phyloP scores from a whole-genome alignment of 1,140 invertebrate genomes.

The Drosophila bipectinata region DNA sequence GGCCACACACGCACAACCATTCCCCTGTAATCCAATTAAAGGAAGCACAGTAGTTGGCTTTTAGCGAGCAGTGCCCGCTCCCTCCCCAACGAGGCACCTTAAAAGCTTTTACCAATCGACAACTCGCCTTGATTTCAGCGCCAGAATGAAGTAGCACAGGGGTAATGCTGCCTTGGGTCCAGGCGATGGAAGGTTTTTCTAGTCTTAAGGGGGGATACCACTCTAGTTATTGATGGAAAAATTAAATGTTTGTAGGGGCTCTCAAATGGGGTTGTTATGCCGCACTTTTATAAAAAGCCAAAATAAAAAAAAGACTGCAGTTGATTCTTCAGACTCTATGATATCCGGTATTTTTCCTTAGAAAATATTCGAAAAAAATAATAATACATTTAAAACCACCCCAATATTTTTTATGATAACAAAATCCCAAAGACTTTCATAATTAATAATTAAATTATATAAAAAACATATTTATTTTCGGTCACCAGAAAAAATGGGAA shows the following conservation, averaged over 20 bases:
- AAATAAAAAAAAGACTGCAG: too few relatives aligned
- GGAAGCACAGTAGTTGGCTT: conserved; percentile 81
- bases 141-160: conserved; percentile 27
- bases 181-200: conserved; percentile 9
- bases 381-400: too few relatives aligned
- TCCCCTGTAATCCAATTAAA: conserved; percentile 82
- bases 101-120: conserved; percentile 82
- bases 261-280: too few relatives aligned
- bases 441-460: too few relatives aligned
- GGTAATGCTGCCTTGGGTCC: conserved; percentile 29
- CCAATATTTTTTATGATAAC: too few relatives aligned
- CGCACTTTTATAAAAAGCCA: too few relatives aligned
- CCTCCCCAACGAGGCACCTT: conserved; percentile 66
- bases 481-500: too few relatives aligned
- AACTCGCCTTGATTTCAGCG: conserved; percentile 79
- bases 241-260: not conserved
- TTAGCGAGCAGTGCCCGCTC: conserved; percentile 63
- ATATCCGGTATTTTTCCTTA: too few relatives aligned
- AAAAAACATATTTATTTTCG: too few relatives aligned
- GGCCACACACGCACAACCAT: conserved; percentile 48
- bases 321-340: too few relatives aligned
- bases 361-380: too few relatives aligned
- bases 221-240: not conserved
- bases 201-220: not conserved
- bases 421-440: too few relatives aligned